Evolutionary conservation across 2,888 invertebrate genomes (phyloP), one percentile per base, ranked within the genome.

Genomic region (Thereva unica): DNA sequence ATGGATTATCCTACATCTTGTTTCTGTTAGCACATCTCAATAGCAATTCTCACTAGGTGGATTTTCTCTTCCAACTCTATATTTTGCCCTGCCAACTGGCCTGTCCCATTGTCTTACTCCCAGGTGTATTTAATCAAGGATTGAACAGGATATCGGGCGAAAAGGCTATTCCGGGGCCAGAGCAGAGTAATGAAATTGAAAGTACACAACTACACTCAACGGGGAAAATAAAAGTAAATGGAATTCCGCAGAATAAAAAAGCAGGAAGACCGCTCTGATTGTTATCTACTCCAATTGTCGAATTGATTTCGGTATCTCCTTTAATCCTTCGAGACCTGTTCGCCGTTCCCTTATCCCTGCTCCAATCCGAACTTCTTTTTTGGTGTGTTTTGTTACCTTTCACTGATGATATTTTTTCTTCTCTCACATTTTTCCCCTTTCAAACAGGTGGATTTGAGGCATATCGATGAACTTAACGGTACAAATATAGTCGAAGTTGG

Each of bases 401-500:
- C 34, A 23, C 35, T 34, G 35, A 54, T 54, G 12, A 52, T 34
- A 7, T 9, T 40, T 54, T 40, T 10, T 38, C 38, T 54, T 52
- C 35, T 52, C 50, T 59, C 12, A 45, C 44, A 40, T 59, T 40
- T 35, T 44, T 44, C 44, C 47, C 7, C 50, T 49, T 66, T 73
- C 23, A 53, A 67, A 47, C 72, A 95, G 95, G 95, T 95, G 81
- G 93, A 95, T 82, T 84, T 95, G 77, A 85, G 95, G 75, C 94
- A 95, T 78, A 93, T 93, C 89, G 94, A 95, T 78, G 94, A 95
- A 82, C 88, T 91, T 76, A 88, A 89, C 55, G 93, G 92, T 74
- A 93, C 93, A 80, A 93, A 93, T 80, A 86, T 93, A 74, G 94
- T 95, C 71, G 93, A 93, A 68, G 90, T 94, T 69, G 97, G 97